phyloP scores from a whole-genome alignment of 2,797 vertebrate genomes.

The Gymnodraco acuticeps region DNA sequence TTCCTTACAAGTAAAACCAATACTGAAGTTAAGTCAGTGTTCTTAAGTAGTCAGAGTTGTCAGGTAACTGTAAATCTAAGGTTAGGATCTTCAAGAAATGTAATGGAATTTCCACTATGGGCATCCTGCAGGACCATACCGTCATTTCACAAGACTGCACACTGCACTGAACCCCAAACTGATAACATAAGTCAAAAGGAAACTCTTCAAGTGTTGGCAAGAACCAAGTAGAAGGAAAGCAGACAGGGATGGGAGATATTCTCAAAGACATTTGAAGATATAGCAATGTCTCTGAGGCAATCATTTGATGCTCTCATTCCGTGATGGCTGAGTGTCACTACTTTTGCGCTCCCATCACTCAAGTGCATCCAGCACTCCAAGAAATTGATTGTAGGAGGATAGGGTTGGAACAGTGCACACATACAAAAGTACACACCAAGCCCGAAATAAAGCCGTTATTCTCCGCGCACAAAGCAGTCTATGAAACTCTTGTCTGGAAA shows the following conservation, averaged over 20 bases:
- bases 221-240: slow-evolving; percentile 59
- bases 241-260: slow-evolving; percentile 71
- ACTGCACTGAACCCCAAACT: slow-evolving; percentile 69
- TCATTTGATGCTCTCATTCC: slow-evolving; percentile 80
- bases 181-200: slow-evolving; percentile 80
- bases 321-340: slow-evolving; percentile 79
- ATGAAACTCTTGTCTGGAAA: slow-evolving; percentile 20
- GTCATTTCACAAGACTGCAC: slow-evolving; percentile 76
- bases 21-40: slow-evolving; percentile 29
- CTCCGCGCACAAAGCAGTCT: slow-evolving; percentile 20
- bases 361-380: slow-evolving; percentile 75
- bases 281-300: slow-evolving; percentile 77
- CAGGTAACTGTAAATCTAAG: slow-evolving; percentile 62
- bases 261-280: slow-evolving; percentile 80
- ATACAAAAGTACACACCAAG: slow-evolving; percentile 63
- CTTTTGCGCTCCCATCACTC: slow-evolving; percentile 75
- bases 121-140: slow-evolving; percentile 73
- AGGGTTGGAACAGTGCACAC: slow-evolving; percentile 64
- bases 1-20: slow-evolving; percentile 41
- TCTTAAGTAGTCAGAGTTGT: slow-evolving; percentile 55
- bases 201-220: slow-evolving; percentile 70
- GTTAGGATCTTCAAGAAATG: slow-evolving; percentile 65
- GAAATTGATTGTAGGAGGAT: slow-evolving; percentile 78
- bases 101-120: slow-evolving; percentile 78
- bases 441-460: slow-evolving; percentile 51